phyloP scores from a whole-genome alignment of 2,888 invertebrate species.

The Apantesis nais region DNA sequence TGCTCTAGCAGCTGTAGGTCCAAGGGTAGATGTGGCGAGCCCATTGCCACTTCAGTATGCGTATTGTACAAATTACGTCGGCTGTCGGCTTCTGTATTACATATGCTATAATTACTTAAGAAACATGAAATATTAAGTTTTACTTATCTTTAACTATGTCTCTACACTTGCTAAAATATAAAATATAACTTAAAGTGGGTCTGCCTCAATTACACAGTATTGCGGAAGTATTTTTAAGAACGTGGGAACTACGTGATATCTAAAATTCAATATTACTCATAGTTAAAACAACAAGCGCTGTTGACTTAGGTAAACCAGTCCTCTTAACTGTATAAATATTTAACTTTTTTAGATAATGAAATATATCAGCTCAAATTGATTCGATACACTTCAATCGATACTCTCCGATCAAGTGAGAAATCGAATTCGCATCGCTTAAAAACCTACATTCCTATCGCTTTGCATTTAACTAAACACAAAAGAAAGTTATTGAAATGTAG shows the following conservation, averaged over 20 bases:
- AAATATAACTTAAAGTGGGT: not conserved
- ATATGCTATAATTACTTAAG: not conserved
- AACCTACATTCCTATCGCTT: constrained; percentile 9
- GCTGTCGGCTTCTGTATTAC: not conserved
- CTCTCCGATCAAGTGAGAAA: constrained; percentile 10
- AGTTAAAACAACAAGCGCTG: not conserved
- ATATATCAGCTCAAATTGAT: constrained; percentile 14
- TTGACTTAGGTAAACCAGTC: not conserved
- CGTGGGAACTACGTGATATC: not conserved
- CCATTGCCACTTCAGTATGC: too few relatives aligned
- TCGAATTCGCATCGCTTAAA: constrained; percentile 13
- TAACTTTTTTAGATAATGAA: not conserved
- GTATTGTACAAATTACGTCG: too few relatives aligned
- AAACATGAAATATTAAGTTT: not conserved
- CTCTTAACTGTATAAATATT: not conserved
- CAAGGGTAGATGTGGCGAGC: too few relatives aligned
- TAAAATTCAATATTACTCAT: not conserved
- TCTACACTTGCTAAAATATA: not conserved
- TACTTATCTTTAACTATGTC: not conserved
- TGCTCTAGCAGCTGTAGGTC: too few relatives aligned
- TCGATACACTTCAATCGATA: constrained; percentile 15
- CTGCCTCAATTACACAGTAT: not conserved
- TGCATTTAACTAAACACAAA: not conserved
- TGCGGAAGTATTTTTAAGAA: not conserved
- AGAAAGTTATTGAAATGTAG: not conserved